Percentiles rank a stretch among this genome's conserved stretches.
Evolutionary conservation across 2,797 vertebrate species (phyloP).

Genomic region (Chelon auratus): DNA sequence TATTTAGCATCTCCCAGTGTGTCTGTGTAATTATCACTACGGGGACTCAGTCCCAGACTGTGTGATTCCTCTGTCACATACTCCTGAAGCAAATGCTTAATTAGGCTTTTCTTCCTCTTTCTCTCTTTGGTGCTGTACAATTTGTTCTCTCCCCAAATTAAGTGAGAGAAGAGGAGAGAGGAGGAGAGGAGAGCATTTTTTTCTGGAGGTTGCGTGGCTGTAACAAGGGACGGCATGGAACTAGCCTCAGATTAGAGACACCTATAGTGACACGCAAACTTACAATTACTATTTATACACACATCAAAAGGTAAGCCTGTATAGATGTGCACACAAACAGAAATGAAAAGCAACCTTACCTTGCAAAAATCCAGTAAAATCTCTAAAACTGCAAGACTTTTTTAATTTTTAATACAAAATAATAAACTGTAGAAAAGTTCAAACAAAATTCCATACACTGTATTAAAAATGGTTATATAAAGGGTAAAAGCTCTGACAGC

Average conservation of each 20-base stretch:
- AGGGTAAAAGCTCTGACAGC: neutral
- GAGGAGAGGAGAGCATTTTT: slow-evolving; percentile 47
- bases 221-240: slow-evolving; percentile 61
- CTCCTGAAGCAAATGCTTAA: slow-evolving; percentile 65
- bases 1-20: slow-evolving; percentile 61
- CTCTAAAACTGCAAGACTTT: neutral
- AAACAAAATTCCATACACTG: neutral
- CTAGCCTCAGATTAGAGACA: slow-evolving; percentile 74
- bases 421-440: too few species aligned
- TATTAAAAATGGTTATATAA: too few species aligned
- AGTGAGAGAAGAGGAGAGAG: neutral
- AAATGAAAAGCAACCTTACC: neutral
- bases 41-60: slow-evolving; percentile 54
- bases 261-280: slow-evolving; percentile 63
- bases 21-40: slow-evolving; percentile 65
- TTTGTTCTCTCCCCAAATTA: slow-evolving; percentile 17
- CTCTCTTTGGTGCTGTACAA: slow-evolving; percentile 14
- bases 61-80: slow-evolving; percentile 58
- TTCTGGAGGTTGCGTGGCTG: slow-evolving; percentile 73
- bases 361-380: neutral
- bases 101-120: slow-evolving; percentile 41
- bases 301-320: slow-evolving; percentile 2
- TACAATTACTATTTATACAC: slow-evolving; percentile 16
- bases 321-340: neutral
- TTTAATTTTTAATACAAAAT: too few species aligned